Evolutionary conservation across 2,113 vertebrate species (phyloP).

Genomic region (Gallinago paraguaiae): DNA sequence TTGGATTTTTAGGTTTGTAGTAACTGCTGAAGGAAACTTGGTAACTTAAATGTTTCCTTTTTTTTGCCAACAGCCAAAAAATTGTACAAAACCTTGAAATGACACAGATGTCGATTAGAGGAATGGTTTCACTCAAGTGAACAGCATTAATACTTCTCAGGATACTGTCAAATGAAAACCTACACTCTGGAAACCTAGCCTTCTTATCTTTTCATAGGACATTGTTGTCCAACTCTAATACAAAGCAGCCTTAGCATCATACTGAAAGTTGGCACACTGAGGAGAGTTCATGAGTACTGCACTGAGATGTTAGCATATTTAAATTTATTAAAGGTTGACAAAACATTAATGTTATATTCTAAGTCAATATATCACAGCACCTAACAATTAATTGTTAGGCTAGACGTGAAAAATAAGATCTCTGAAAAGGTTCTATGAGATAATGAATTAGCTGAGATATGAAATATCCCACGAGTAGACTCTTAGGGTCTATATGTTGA

Average conservation of each 20-base stretch:
- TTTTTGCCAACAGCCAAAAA: background rate
- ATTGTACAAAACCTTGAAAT: background rate
- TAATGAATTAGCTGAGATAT: slow-evolving; percentile 68
- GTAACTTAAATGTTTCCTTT: background rate
- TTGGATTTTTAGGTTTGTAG: background rate
- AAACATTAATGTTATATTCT: slow-evolving; percentile 29
- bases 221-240: background rate
- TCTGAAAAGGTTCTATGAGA: background rate
- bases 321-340: slow-evolving; percentile 15
- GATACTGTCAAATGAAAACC: background rate
- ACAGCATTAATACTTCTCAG: background rate
- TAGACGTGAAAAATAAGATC: slow-evolving; percentile 58
- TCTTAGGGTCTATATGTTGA: slow-evolving; percentile 48
- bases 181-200: background rate
- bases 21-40: background rate
- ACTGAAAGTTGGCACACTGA: background rate
- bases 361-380: slow-evolving; percentile 46
- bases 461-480: slow-evolving; percentile 18
- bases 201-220: background rate
- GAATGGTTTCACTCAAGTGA: background rate
- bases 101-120: background rate
- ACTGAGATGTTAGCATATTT: background rate
- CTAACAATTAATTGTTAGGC: slow-evolving; percentile 11
- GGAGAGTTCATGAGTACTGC: background rate
- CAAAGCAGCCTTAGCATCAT: background rate